Evolutionary conservation across 2,113 vertebrate genomes (phyloP).

Genomic region (Xiphias gladius): DNA sequence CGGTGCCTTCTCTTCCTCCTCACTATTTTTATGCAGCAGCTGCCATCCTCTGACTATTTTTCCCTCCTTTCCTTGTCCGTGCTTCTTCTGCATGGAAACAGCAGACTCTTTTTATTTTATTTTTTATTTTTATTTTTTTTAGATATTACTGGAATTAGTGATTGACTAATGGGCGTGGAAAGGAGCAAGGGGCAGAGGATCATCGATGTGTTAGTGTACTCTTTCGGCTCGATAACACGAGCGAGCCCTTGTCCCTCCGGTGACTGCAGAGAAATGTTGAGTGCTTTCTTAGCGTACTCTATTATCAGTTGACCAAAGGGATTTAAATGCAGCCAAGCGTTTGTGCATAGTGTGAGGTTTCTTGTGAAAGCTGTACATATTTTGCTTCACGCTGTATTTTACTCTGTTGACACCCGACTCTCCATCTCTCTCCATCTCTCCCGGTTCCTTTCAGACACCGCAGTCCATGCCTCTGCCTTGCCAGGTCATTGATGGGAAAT

Average conservation of each 20-base stretch:
- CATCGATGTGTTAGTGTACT: slow-evolving; percentile 59
- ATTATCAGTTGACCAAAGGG: slow-evolving; percentile 5
- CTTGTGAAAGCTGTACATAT: slow-evolving; percentile 10
- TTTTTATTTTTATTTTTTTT: slow-evolving; percentile 22
- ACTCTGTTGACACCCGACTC: slow-evolving; percentile 13
- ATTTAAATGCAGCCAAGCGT: slow-evolving; percentile 7
- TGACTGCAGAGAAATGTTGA: slow-evolving; percentile 36
- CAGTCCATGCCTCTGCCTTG: slow-evolving; percentile 90
- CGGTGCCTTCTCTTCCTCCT: not conserved
- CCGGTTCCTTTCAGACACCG: slow-evolving; percentile 82
- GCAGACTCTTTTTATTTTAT: slow-evolving; percentile 2
- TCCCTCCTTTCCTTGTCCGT: not conserved
- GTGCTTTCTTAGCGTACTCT: slow-evolving; percentile 8
- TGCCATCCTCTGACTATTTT: not conserved
- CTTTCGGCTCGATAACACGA: slow-evolving; percentile 39
- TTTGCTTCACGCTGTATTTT: slow-evolving; percentile 22
- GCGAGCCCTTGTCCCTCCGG: slow-evolving; percentile 5
- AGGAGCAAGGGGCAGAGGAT: slow-evolving; percentile 41
- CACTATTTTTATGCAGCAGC: slow-evolving; percentile 7
- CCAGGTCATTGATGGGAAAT: slow-evolving; percentile 99
- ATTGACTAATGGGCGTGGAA: slow-evolving; percentile 51
- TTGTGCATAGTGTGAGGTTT: slow-evolving; percentile 14
- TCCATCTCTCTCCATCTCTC: slow-evolving; percentile 9
- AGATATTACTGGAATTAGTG: slow-evolving; percentile 51
- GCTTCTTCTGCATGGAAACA: slow-evolving; percentile 1